phyloP scores from a whole-genome alignment of 1,140 invertebrate genomes.

The Drosophila orosa region DNA sequence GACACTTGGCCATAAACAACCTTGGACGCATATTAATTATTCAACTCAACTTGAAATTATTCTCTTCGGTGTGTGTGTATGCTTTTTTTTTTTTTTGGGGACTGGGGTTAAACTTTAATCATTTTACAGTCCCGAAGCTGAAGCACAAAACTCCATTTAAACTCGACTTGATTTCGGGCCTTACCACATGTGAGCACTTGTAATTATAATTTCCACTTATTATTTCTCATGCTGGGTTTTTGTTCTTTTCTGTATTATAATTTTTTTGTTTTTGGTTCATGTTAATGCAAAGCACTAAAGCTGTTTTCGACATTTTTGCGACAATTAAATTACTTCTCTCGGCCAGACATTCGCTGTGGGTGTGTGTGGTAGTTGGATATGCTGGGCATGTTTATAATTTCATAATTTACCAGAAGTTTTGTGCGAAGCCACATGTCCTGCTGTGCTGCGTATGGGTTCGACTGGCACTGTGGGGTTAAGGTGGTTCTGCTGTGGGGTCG shows the following conservation, averaged over 20 bases:
- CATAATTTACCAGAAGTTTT: conserved; percentile 79
- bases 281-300: conserved; percentile 75
- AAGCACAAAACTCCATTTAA: conserved; percentile 9
- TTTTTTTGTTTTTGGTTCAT: conserved; percentile 51
- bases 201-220: conserved; percentile 80
- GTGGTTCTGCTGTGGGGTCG: conserved; percentile 3
- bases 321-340: conserved; percentile 81
- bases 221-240: conserved; percentile 53
- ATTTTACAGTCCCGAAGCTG: conserved; percentile 25
- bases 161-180: conserved; percentile 17
- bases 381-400: conserved; percentile 73
- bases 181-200: conserved; percentile 69
- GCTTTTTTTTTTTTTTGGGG: conserved; percentile 15
- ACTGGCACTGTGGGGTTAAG: conserved; percentile 32
- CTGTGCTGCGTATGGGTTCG: conserved; percentile 47
- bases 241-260: not conserved
- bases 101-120: conserved; percentile 50
- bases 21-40: conserved; percentile 73
- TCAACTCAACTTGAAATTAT: conserved; percentile 50
- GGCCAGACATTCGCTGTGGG: conserved; percentile 65
- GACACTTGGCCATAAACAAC: conserved; percentile 69
- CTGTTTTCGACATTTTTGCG: conserved; percentile 81
- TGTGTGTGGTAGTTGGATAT: conserved; percentile 41
- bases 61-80: conserved; percentile 1
- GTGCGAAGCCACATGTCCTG: conserved; percentile 71